Conservation (phyloP, 2,113 vertebrate species). For the Alosa alosa region DNA sequence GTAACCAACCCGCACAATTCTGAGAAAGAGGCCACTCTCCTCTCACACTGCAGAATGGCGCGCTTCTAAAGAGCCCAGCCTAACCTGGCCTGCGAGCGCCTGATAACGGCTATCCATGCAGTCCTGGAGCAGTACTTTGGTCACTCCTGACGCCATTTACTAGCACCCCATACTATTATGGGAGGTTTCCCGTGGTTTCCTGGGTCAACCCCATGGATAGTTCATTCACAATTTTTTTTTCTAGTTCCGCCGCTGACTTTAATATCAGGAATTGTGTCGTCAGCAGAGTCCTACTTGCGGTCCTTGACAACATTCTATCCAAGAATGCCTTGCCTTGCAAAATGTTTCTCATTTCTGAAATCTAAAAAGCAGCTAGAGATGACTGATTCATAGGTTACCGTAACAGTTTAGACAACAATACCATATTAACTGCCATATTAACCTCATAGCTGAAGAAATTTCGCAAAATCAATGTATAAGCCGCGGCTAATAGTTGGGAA, state of each 20-base stretch:
- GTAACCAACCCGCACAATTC: conserved; percentile 43
- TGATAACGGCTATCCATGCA: conserved; percentile 51
- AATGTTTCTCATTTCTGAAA: not conserved
- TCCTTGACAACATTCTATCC: not conserved
- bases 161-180: not conserved
- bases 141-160: not conserved
- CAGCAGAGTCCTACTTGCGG: not conserved
- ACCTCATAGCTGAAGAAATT: no score
- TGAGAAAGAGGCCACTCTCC: conserved; percentile 49
- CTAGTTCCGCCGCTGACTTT: not conserved
- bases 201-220: not conserved
- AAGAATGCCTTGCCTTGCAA: not conserved
- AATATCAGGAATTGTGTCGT: not conserved
- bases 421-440: no score
- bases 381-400: not conserved
- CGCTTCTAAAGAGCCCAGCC: not conserved
- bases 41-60: not conserved
- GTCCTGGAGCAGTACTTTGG: conserved; percentile 9
- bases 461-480: no score
- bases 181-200: not conserved
- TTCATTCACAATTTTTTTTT: not conserved
- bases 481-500: no score
- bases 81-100: conserved; percentile 13
- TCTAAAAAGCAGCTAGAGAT: not conserved
- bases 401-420: not conserved